A percentile compares a stretch with the other conserved stretches of the same genome.
Conservation (phyloP, 2,888 invertebrate genomes). For the Melipona bicolor region DNA sequence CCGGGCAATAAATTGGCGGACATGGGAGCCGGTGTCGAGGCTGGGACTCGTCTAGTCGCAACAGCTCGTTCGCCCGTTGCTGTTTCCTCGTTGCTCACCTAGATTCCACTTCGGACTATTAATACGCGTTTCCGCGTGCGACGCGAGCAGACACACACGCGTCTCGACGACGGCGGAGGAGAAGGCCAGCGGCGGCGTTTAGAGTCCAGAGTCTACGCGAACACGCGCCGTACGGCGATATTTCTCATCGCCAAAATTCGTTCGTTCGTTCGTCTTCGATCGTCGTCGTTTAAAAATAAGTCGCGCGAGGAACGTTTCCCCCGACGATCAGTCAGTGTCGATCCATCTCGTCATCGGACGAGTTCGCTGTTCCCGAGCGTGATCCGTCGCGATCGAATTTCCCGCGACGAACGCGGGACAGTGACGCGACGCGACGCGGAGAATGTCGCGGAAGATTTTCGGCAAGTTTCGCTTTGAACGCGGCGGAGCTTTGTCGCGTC, state of each 20-base stretch:
- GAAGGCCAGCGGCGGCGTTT: no score
- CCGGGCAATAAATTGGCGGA: slow-evolving; percentile 31
- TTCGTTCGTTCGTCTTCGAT: slow-evolving; percentile 39
- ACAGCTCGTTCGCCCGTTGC: slow-evolving; percentile 31
- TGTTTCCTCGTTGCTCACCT: slow-evolving; percentile 56
- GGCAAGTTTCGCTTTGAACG: slow-evolving; percentile 1
- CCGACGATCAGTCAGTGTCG: slow-evolving; percentile 50
- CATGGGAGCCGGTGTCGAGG: background rate
- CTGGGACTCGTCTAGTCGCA: background rate
- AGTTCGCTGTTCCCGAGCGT: background rate
- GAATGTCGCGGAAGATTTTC: background rate
- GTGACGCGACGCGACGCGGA: background rate
- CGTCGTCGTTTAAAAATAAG: slow-evolving; percentile 50
- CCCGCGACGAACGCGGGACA: background rate
- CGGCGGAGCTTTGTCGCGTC: background rate
- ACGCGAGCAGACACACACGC: slow-evolving; percentile 57
- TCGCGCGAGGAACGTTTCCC: slow-evolving; percentile 8
- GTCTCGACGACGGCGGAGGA: slow-evolving; percentile 16
- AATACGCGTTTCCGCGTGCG: slow-evolving; percentile 79
- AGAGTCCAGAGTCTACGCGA: slow-evolving; percentile 13
- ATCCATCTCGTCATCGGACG: slow-evolving; percentile 34
- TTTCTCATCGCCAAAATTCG: slow-evolving; percentile 16
- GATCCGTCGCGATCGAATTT: background rate
- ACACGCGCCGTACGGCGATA: slow-evolving; percentile 13
- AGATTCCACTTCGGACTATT: slow-evolving; percentile 73